A percentile compares a stretch with the other conserved stretches of the same genome.
phyloP scores from a whole-genome alignment of 1,140 invertebrate genomes.

The Polypedilum vanderplanki region DNA sequence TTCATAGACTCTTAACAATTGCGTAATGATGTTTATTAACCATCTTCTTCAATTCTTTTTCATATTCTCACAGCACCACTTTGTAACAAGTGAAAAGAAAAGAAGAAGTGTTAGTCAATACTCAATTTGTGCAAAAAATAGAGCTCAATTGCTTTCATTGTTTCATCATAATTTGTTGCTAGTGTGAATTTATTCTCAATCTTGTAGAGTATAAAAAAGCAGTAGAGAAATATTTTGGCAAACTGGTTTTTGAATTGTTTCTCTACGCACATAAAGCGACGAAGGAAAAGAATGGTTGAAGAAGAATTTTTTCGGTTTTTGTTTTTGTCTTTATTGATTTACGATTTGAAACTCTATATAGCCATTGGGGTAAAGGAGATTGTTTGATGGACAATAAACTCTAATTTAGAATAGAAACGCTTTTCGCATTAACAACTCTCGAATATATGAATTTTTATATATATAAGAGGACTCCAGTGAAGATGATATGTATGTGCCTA shows the following conservation, averaged over 20 bases:
- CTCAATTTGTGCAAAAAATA: not conserved
- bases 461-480: not conserved
- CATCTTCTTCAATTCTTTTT: not conserved
- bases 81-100: not conserved
- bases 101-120: constrained; percentile 19
- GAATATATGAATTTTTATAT: not conserved
- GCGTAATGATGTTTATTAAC: constrained; percentile 13
- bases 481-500: not conserved
- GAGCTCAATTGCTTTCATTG: constrained; percentile 12
- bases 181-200: not conserved
- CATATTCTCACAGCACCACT: not conserved
- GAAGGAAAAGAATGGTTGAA: not conserved
- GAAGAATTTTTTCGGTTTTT: not conserved
- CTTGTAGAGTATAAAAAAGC: not conserved
- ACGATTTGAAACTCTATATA: not conserved
- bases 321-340: constrained; percentile 6
- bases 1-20: constrained; percentile 14
- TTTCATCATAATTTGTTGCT: not conserved
- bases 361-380: not conserved
- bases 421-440: not conserved
- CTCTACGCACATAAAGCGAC: not conserved
- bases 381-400: not conserved
- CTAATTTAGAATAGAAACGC: constrained; percentile 1
- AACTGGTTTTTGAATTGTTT: constrained; percentile 6
- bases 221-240: constrained; percentile 1